Base-by-base conservation (phyloP, 2,113 vertebrate species). In the Coregonus clupeaformis region DNA sequence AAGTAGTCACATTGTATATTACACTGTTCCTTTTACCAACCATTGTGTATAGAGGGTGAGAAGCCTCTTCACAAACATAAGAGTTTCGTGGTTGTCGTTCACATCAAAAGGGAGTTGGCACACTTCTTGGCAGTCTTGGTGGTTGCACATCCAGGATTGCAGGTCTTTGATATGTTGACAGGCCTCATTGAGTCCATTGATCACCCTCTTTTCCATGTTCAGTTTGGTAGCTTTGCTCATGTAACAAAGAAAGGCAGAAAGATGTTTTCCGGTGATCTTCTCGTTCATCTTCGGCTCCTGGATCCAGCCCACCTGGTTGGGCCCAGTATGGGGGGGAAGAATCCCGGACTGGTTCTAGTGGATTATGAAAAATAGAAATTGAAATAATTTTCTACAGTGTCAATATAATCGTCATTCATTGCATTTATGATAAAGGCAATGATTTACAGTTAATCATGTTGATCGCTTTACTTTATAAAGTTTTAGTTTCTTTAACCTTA, bases 161-260 rank as follows among this genome's bases (percentile, higher is more conserved):
- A 25, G 0, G 4, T 49, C 1, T 1, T 0, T 0, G 5, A 25
- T 11, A 9, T 1, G 0, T 65, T 89, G 76, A 29, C 7, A 0
- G 47, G 11, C 3, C 0, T 0, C 65, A 0, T 42, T 5, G 0
- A 0, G 0, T 1, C 47, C 18, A 7, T 18, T 0, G 0, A 25
- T 1, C n/a, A 77, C 9, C 2, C 9, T 9, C 4, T 68, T 27
- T 2, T 71, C n/a, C 0, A 55, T 14, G 16, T 3, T 67, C n/a
- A 6, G 1, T 0, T 14, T 0, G 0, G 71, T 65, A 5, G 73
- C 20, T 1, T 80, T 4, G 3, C 1, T 0, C 62, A 83, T 9
- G 75, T 45, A 14, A 74, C 77, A 82, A 24, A 0, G 1, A 4
- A 79, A 60, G 4, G 9, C 36, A 42, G 29, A 59, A 32, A 86